phyloP scores from a whole-genome alignment of 92 coral and sea anemone species.

The Bergia sp. region DNA sequence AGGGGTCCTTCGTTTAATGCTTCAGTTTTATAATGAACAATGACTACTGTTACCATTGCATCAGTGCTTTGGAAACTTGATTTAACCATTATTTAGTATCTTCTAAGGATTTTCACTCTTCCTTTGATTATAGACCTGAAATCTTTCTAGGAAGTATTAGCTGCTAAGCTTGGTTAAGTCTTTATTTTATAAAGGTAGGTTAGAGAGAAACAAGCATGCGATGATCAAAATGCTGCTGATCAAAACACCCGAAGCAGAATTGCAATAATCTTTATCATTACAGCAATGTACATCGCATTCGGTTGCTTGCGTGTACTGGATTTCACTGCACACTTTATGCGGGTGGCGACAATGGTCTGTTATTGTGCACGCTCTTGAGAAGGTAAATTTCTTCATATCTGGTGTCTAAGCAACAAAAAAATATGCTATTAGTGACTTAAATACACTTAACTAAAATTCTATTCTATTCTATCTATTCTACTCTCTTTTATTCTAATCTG shows the following conservation, averaged over 20 bases:
- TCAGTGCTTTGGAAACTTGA: too few species aligned
- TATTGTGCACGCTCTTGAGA: background rate
- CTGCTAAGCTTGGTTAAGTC: background rate
- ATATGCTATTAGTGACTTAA: too few species aligned
- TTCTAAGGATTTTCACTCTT: too few species aligned
- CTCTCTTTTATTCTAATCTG: too few species aligned
- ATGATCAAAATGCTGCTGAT: background rate
- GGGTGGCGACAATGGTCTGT: background rate
- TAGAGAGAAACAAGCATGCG: background rate
- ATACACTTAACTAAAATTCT: background rate
- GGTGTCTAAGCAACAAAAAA: background rate
- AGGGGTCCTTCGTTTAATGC: too few species aligned
- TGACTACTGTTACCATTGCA: too few species aligned
- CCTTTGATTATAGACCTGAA: too few species aligned
- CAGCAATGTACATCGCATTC: slow-evolving; percentile 20
- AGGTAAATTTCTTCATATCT: background rate
- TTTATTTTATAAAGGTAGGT: background rate
- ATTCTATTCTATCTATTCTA: background rate
- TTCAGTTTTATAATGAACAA: too few species aligned
- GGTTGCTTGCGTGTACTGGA: background rate
- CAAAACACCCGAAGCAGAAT: background rate
- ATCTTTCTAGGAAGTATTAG: background rate
- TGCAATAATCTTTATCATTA: slow-evolving; percentile 18
- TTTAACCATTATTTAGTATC: too few species aligned
- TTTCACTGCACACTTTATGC: slow-evolving; percentile 1